Conservation (phyloP, 2,797 vertebrate species). For the Myotis myotis region DNA sequence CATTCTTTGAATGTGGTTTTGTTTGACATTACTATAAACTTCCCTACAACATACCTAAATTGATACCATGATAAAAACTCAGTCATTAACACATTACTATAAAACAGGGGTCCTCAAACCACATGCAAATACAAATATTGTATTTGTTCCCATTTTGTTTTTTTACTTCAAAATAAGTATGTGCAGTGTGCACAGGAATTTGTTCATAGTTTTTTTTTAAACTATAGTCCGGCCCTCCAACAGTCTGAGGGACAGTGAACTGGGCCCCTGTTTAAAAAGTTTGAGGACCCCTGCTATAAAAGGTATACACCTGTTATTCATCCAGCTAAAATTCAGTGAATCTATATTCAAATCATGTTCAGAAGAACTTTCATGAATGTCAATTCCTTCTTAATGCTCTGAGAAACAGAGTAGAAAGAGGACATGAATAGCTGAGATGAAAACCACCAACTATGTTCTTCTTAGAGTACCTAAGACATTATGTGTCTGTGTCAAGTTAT, state of each 20-base stretch:
- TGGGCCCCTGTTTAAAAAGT: too few species aligned
- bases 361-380: background rate
- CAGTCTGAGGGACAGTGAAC: too few species aligned
- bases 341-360: constrained; percentile 1
- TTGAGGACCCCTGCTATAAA: background rate
- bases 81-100: background rate
- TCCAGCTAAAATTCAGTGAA: background rate
- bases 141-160: too few species aligned
- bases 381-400: background rate
- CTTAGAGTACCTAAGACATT: background rate
- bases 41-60: background rate
- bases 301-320: background rate
- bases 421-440: background rate
- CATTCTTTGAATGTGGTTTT: background rate
- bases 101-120: background rate
- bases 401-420: background rate
- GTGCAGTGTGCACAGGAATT: too few species aligned
- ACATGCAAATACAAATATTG: too few species aligned
- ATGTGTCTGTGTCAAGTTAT: background rate
- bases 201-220: too few species aligned
- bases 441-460: background rate
- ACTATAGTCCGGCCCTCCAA: too few species aligned
- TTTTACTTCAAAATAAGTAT: too few species aligned
- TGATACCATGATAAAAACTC: background rate
- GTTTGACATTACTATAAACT: background rate